Conservation (phyloP, 1,140 invertebrate species). For the Drosophila kurseongensis region DNA sequence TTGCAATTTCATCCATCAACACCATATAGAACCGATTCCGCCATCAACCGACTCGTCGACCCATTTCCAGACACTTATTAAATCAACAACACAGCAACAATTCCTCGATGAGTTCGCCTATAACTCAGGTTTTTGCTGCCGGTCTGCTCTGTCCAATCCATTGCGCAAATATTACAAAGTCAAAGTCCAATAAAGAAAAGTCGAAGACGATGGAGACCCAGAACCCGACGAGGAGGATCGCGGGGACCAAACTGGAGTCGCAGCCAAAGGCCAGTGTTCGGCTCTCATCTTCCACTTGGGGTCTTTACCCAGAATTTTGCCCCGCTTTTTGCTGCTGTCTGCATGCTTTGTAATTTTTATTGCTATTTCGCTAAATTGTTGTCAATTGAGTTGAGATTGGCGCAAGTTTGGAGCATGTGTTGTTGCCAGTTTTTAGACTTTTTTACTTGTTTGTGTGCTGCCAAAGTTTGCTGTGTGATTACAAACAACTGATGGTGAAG, state of each 20-base stretch:
- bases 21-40: slow-evolving; percentile 28
- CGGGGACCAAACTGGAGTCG: slow-evolving; percentile 14
- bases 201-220: slow-evolving; percentile 23
- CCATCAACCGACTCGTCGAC: slow-evolving; percentile 32
- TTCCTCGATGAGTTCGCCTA: slow-evolving; percentile 40
- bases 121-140: slow-evolving; percentile 34
- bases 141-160: slow-evolving; percentile 43
- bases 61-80: slow-evolving; percentile 55
- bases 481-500: slow-evolving; percentile 23
- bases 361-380: slow-evolving; percentile 65
- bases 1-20: slow-evolving; percentile 48
- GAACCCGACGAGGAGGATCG: slow-evolving; percentile 11
- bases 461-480: slow-evolving; percentile 25
- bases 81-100: slow-evolving; percentile 48
- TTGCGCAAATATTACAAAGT: slow-evolving; percentile 66
- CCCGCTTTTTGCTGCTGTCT: slow-evolving; percentile 29
- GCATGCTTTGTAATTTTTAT: slow-evolving; percentile 57
- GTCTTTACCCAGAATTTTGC: slow-evolving; percentile 53
- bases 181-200: slow-evolving; percentile 56
- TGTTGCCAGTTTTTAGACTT: slow-evolving; percentile 26
- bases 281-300: slow-evolving; percentile 48
- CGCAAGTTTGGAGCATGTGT: slow-evolving; percentile 48
- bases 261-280: neutral
- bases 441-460: slow-evolving; percentile 6
- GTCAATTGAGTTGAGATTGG: slow-evolving; percentile 61